A percentile compares a stretch with the other conserved stretches of the same genome.
Evolutionary conservation across 1,140 invertebrate species (phyloP).

Genomic region (Periplaneta americana): DNA sequence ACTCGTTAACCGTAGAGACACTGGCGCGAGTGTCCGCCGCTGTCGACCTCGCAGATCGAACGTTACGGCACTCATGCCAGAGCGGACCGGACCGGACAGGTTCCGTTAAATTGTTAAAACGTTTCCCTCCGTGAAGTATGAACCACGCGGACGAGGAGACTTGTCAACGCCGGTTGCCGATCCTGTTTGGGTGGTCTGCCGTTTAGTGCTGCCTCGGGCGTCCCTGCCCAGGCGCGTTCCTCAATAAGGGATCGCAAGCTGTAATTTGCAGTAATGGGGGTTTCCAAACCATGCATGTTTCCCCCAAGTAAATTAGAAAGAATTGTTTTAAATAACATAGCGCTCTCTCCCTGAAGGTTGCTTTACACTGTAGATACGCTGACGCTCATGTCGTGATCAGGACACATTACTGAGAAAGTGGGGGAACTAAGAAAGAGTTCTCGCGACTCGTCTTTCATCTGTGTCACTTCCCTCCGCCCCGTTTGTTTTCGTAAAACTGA

Average conservation of each 20-base stretch:
- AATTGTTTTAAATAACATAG: not conserved
- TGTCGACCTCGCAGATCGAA: not conserved
- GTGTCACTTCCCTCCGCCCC: no score
- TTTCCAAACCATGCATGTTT: not conserved
- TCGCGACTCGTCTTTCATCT: no score
- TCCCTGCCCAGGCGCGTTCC: not conserved
- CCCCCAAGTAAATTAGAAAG: not conserved
- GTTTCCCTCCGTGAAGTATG: no score
- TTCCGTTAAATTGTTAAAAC: no score
- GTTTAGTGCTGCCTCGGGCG: not conserved
- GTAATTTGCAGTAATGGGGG: not conserved
- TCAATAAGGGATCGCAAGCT: not conserved
- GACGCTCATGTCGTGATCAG: no score
- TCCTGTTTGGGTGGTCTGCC: not conserved
- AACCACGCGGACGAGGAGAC: not conserved
- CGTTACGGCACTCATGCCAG: not conserved
- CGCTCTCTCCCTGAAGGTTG: not conserved
- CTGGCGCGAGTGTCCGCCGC: not conserved
- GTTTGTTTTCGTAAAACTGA: no score
- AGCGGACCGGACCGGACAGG: no score
- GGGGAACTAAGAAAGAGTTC: no score
- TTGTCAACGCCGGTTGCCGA: not conserved
- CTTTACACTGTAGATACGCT: no score
- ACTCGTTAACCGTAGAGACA: not conserved
- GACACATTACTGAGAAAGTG: no score